Evolutionary conservation across 1,140 invertebrate species (phyloP).

Genomic region (Popillia japonica): DNA sequence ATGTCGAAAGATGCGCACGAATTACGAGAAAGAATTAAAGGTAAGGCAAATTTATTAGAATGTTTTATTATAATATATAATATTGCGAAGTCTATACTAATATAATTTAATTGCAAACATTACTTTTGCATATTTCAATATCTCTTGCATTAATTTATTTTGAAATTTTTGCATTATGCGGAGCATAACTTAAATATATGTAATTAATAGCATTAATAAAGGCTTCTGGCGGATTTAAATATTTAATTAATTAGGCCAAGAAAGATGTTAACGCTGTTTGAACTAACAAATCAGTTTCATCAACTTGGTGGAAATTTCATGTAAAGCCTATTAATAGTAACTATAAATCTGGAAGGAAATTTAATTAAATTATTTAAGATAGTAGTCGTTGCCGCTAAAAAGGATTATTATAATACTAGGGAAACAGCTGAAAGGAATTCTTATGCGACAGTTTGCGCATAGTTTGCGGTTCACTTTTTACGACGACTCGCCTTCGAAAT

Average conservation of each 20-base stretch:
- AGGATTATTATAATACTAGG: constrained; percentile 12
- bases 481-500: neutral
- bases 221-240: neutral
- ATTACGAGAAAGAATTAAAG: constrained; percentile 25
- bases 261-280: neutral
- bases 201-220: neutral
- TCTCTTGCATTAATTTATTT: neutral
- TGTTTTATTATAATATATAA: neutral
- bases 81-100: too few species aligned
- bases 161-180: neutral
- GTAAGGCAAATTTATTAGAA: neutral
- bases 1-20: constrained; percentile 20
- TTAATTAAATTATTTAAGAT: constrained; percentile 2
- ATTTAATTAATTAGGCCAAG: neutral
- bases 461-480: neutral
- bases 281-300: neutral
- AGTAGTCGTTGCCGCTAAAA: neutral
- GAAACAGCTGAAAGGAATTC: neutral
- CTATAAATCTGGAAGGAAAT: neutral
- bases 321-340: neutral
- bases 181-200: neutral
- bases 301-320: neutral
- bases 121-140: too few species aligned
- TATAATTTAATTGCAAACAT: too few species aligned
- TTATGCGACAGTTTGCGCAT: neutral